Percentiles rank a stretch among this genome's conserved stretches.
Conservation (phyloP, 2,888 invertebrate genomes). For the Netelia fuscicornis region DNA sequence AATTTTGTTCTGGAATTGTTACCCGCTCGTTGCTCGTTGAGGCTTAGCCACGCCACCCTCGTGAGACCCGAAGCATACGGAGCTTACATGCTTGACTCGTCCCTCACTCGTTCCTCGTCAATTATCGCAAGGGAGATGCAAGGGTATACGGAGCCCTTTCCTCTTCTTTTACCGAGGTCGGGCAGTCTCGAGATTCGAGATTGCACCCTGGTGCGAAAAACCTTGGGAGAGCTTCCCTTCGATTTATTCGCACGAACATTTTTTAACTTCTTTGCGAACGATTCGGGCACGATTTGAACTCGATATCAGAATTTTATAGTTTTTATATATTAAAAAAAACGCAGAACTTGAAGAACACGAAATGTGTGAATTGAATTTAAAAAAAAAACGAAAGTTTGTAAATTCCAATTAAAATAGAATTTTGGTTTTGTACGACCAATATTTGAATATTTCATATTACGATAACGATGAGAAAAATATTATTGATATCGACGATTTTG, state of each 20-base stretch:
- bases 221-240: not conserved
- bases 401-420: no score
- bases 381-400: no score
- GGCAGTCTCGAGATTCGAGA: not conserved
- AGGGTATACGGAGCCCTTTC: not conserved
- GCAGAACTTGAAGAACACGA: no score
- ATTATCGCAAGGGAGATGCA: not conserved
- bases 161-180: not conserved
- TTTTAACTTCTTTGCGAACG: no score
- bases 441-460: no score
- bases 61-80: not conserved
- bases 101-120: slow-evolving; percentile 26
- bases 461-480: no score
- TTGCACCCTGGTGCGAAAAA: not conserved
- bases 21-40: not conserved
- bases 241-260: not conserved
- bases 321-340: no score
- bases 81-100: slow-evolving; percentile 20
- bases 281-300: no score
- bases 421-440: no score
- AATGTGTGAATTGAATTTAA: no score
- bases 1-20: not conserved
- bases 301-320: no score
- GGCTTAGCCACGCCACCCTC: not conserved
- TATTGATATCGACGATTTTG: no score